Base-by-base conservation (phyloP, 1,140 invertebrate species). In the Caerostris darwini region DNA sequence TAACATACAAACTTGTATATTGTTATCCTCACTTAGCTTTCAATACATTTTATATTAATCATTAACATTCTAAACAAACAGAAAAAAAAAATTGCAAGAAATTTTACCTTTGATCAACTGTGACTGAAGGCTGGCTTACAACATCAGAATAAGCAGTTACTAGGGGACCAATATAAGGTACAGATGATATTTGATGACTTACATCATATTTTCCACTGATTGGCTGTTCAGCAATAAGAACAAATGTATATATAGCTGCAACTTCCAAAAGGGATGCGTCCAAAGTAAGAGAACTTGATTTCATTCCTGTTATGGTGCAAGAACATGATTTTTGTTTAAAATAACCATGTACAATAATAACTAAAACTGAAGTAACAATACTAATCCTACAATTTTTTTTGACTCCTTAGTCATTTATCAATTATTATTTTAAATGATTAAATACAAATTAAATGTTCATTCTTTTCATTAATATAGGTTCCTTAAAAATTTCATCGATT, bases 141-240 rank as follows among this genome's bases (percentile, higher is more conserved):
- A 88, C 89, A 92, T 92, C 85, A 61, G 94, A 91, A 64, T 86
- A 94, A 7, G 90, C 89, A 14, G 94, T 87, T 56, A 94, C 90
- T 57, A 94, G 34, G 10, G 94, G 89, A 10, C 89, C 94, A 19
- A 77, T 88, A 50, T 94, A 92, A 34, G 94, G 54, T 2, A 58
- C 53, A 17, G 89, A 57, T 12, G 19, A 64, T 14, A 94, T 71
- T 7, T 7, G 4, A 88, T 94, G 94, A 5, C 58, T 58, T 6
- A 90, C 94, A 54, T 88, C 81, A 87, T 91, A 92, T 57, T 91
- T 91, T 81, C 81, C 83, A 87, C 56, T 94, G 0, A 14, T n/a
- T 54, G 94, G 89, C 8, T 91, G 90, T 61, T 91, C 83, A 87
- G 90, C 94, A 81, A 69, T 90, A 7, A 94, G 56, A 57, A 93